These are phyloP conservation scores for Tympanuchus pallidicinctus DNA, from an alignment of 2,113 vertebrate genomes.

Conservation along the genomic window DNA sequence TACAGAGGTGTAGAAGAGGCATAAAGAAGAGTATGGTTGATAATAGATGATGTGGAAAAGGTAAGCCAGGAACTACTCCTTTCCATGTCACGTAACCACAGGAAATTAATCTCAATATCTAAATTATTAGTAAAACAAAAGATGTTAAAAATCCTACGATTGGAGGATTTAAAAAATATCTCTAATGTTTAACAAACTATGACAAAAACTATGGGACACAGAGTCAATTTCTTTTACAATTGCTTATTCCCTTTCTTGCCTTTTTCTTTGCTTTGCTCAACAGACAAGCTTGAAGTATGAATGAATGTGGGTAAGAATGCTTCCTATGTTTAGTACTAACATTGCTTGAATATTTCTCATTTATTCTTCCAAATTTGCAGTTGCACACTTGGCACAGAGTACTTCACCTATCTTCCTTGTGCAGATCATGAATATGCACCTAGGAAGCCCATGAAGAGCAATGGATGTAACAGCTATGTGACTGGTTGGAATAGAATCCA, in stretches of 20 bases:
- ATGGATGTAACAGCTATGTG: background rate
- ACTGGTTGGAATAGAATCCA: background rate
- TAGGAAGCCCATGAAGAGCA: background rate
- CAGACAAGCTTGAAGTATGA: background rate
- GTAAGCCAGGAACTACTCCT: background rate
- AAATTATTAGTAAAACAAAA: background rate
- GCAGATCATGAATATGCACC: background rate
- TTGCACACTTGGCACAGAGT: constrained; percentile 3
- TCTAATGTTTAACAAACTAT: background rate
- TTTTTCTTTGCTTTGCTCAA: background rate
- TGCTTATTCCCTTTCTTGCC: background rate
- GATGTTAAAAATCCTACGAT: background rate
- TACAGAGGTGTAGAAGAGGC: background rate
- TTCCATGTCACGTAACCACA: background rate
- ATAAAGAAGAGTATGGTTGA: background rate
- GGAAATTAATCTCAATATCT: background rate
- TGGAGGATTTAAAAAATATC: background rate
- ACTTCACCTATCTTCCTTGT: background rate
- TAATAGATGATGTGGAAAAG: background rate
- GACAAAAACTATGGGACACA: background rate
- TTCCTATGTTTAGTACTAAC: background rate
- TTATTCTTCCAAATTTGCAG: background rate
- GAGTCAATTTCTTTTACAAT: background rate
- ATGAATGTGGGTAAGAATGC: background rate
- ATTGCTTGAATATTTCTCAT: background rate